Conservation (phyloP, 2,797 vertebrate species). For the Nyctibius grandis region DNA sequence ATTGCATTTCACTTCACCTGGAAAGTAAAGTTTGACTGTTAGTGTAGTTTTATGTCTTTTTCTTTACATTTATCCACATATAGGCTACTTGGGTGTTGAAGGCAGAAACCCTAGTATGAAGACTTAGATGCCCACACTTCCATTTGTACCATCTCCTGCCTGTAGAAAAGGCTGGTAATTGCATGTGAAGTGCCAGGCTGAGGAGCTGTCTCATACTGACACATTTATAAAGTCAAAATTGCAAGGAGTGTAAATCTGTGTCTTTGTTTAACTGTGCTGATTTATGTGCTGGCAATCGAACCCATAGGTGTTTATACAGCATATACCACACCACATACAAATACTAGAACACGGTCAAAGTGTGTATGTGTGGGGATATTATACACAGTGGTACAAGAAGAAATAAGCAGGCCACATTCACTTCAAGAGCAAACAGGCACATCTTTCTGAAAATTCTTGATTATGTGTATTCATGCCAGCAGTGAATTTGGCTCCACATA, state of each 20-base stretch:
- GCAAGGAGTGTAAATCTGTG: background rate
- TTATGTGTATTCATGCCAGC: background rate
- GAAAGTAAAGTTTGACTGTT: background rate
- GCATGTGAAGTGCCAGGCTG: background rate
- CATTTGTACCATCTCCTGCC: background rate
- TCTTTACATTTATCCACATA: background rate
- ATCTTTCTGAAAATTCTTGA: background rate
- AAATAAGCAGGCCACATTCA: background rate
- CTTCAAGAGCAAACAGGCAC: background rate
- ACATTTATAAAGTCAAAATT: background rate
- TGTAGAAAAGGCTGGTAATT: background rate
- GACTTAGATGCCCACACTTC: background rate
- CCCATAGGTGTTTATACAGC: background rate
- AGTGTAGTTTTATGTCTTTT: background rate
- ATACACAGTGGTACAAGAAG: rapidly evolving
- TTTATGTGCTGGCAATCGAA: background rate
- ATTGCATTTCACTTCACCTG: background rate
- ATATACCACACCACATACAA: rapidly evolving
- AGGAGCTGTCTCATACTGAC: background rate
- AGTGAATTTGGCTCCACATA: background rate
- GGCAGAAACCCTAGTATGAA: background rate
- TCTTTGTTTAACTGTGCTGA: background rate
- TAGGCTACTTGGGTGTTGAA: background rate
- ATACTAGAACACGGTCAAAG: background rate
- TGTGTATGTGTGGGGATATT: background rate